phyloP scores from a whole-genome alignment of 2,113 vertebrate species.

The Cebus imitator region DNA sequence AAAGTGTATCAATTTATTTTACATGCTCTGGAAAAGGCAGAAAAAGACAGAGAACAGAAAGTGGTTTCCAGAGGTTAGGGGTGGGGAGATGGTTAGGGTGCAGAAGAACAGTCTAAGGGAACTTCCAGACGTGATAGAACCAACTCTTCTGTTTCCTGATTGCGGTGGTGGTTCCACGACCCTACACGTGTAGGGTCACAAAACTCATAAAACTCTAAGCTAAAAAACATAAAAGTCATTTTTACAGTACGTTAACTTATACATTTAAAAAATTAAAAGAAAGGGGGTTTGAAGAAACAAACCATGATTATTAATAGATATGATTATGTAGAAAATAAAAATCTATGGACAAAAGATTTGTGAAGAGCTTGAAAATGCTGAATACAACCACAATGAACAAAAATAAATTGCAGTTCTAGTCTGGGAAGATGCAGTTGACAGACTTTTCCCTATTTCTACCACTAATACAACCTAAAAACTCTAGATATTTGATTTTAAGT shows the following conservation, averaged over 20 bases:
- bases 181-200: neutral
- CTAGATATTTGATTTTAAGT: neutral
- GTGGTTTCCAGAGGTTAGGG: no score
- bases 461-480: neutral
- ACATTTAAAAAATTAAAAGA: neutral
- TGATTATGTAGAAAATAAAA: neutral
- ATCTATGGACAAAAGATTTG: neutral
- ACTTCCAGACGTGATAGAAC: no score
- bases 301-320: neutral
- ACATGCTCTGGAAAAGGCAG: neutral
- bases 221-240: neutral
- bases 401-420: neutral
- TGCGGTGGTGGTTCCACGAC: neutral
- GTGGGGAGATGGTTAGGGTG: neutral
- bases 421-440: neutral
- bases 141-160: neutral
- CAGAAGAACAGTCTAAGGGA: neutral
- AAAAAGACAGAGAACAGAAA: neutral
- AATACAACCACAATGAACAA: neutral
- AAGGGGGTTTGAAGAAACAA: neutral
- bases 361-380: neutral
- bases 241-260: neutral
- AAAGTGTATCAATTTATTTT: neutral
- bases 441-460: neutral
- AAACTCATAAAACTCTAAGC: neutral